Conservation (phyloP, 1,140 invertebrate species). For the Venturia canescens region DNA sequence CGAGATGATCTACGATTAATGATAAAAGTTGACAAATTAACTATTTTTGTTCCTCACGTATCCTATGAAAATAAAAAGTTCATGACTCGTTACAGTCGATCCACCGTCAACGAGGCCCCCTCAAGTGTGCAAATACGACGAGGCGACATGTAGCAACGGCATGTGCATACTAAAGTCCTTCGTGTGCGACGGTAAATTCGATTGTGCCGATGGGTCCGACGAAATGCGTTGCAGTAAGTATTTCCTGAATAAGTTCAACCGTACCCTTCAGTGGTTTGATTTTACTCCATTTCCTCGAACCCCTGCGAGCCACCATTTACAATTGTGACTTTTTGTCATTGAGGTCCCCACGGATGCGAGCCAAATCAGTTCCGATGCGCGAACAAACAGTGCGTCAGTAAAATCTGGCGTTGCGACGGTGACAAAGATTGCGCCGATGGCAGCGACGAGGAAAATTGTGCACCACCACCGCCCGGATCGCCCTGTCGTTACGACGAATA, state of each 20-base stretch:
- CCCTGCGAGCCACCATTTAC: too few species aligned
- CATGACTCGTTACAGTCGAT: conserved; percentile 67
- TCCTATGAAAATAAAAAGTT: background rate
- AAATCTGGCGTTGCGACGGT: conserved; percentile 94
- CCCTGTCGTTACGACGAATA: conserved; percentile 90
- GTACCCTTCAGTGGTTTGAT: background rate
- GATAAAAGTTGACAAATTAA: background rate
- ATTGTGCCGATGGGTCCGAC: conserved; percentile 93
- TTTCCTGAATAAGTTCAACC: background rate
- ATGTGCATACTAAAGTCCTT: conserved; percentile 90
- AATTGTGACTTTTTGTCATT: background rate
- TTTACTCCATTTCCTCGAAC: background rate
- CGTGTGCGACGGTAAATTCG: conserved; percentile 88
- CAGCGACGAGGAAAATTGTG: conserved; percentile 87
- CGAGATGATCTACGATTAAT: background rate
- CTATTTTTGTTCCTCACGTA: background rate
- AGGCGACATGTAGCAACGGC: conserved; percentile 94
- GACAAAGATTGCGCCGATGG: conserved; percentile 96
- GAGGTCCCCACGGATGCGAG: conserved; percentile 85
- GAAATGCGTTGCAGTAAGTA: conserved; percentile 91
- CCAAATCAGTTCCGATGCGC: conserved; percentile 95
- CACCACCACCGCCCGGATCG: conserved; percentile 78
- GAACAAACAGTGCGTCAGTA: conserved; percentile 93
- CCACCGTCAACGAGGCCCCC: conserved; percentile 73
- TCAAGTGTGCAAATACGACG: conserved; percentile 82